These are phyloP conservation scores for Gasterosteus nipponicus DNA, from an alignment of 2,113 vertebrate genomes.

Conservation along the genomic window DNA sequence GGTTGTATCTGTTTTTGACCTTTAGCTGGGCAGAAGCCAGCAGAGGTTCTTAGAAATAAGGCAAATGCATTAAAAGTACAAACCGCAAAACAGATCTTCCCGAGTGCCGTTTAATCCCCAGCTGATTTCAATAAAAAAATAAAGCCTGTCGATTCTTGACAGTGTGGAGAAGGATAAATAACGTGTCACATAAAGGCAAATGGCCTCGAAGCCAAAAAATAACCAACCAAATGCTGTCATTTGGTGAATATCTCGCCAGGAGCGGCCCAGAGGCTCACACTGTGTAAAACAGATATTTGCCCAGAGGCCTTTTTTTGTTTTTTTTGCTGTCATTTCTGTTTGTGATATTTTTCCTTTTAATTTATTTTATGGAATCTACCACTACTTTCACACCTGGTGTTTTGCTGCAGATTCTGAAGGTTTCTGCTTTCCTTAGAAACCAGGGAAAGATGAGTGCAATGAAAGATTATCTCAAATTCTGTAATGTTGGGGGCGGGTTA, in stretches of 20 bases:
- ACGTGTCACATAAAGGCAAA: constrained; percentile 74
- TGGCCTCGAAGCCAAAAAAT: constrained; percentile 72
- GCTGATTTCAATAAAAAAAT: constrained; percentile 2
- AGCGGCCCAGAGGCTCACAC: constrained; percentile 81
- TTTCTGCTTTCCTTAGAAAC: constrained; percentile 44
- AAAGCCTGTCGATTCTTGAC: constrained; percentile 21
- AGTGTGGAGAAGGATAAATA: constrained; percentile 49
- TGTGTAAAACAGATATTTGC: constrained; percentile 85
- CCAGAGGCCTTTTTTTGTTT: constrained; percentile 74
- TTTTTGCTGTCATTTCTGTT: constrained; percentile 50
- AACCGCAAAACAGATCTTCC: constrained; percentile 13
- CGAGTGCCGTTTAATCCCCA: background rate
- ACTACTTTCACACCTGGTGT: constrained; percentile 58
- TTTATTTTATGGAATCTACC: constrained; percentile 68
- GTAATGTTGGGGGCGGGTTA: constrained; percentile 29
- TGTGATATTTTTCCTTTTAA: constrained; percentile 65
- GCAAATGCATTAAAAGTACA: background rate
- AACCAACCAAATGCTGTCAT: constrained; percentile 80
- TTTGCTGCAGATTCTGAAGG: constrained; percentile 51
- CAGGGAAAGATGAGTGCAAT: constrained; percentile 45
- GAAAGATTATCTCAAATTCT: constrained; percentile 51
- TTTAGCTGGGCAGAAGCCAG: constrained; percentile 16
- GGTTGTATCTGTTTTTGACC: constrained; percentile 9
- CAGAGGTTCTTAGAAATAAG: background rate
- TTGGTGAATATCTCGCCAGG: constrained; percentile 81